These are phyloP conservation scores for Mastomys natalensis DNA, from an alignment of 2,113 vertebrate genomes.

Conservation along the genomic window DNA sequence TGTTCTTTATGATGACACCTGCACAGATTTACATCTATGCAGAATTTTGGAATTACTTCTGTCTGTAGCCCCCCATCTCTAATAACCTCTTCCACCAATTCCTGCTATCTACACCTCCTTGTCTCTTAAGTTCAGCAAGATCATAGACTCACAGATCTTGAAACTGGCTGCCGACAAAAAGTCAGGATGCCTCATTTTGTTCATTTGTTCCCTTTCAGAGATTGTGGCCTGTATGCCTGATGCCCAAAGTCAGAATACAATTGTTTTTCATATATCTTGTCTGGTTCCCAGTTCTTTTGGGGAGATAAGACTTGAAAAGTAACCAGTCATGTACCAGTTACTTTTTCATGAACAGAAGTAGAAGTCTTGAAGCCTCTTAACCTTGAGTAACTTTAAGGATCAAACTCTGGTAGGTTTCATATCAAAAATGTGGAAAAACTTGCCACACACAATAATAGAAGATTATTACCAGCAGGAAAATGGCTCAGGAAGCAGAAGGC, in stretches of 20 bases:
- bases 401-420: constrained; percentile 63
- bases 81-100: constrained; percentile 21
- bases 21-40: not conserved
- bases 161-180: constrained; percentile 33
- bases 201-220: constrained; percentile 13
- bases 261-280: constrained; percentile 37
- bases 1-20: not conserved
- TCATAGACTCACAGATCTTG: not conserved
- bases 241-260: constrained; percentile 17
- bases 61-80: not conserved
- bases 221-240: not conserved
- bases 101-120: constrained; percentile 35
- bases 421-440: constrained; percentile 60
- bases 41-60: constrained; percentile 35
- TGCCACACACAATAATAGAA: constrained; percentile 64
- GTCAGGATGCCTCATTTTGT: not conserved
- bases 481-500: constrained; percentile 51
- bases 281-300: constrained; percentile 14
- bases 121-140: constrained; percentile 55
- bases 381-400: constrained; percentile 54
- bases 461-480: constrained; percentile 51
- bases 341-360: constrained; percentile 30
- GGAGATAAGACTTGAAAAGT: not conserved
- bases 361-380: constrained; percentile 54
- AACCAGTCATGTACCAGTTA: constrained; percentile 45